phyloP scores from a whole-genome alignment of 2,888 invertebrate genomes.

The Drosophila cognata region DNA sequence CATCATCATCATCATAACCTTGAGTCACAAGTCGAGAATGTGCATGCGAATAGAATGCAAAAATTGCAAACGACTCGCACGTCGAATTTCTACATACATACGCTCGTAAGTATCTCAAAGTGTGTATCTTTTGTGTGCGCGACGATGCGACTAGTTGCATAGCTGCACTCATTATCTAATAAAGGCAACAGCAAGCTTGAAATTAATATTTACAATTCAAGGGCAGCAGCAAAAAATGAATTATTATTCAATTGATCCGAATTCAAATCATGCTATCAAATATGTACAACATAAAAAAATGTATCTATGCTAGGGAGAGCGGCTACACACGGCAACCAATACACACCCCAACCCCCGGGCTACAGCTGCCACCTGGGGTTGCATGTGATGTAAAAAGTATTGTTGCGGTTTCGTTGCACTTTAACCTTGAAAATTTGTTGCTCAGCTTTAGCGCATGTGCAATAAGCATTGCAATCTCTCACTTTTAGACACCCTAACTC shows the following conservation, averaged over 20 bases:
- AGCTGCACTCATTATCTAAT: conserved; percentile 64
- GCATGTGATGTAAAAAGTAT: conserved; percentile 51
- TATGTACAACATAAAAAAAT: conserved; percentile 3
- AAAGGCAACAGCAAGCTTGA: conserved; percentile 47
- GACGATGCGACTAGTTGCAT: conserved; percentile 19
- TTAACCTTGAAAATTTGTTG: conserved; percentile 84
- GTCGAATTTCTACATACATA: conserved; percentile 20
- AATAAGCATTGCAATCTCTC: conserved; percentile 50
- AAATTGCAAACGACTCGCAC: conserved; percentile 36
- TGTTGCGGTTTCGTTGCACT: conserved; percentile 84
- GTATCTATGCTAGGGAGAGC: conserved; percentile 11
- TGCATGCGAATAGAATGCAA: conserved; percentile 70
- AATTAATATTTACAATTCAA: conserved; percentile 68
- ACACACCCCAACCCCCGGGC: conserved; percentile 4
- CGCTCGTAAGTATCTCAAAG: conserved; percentile 30
- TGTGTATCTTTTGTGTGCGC: conserved; percentile 29
- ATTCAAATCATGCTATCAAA: conserved; percentile 26
- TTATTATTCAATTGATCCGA: conserved; percentile 48
- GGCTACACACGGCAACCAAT: not conserved
- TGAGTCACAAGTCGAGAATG: conserved; percentile 77
- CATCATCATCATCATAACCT: conserved; percentile 68
- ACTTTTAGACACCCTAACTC: conserved; percentile 4
- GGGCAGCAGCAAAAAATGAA: conserved; percentile 33
- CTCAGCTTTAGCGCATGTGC: conserved; percentile 66
- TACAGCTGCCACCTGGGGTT: conserved; percentile 10